Conservation (phyloP, 2,888 invertebrate genomes). For the Drosophila prolongata region DNA sequence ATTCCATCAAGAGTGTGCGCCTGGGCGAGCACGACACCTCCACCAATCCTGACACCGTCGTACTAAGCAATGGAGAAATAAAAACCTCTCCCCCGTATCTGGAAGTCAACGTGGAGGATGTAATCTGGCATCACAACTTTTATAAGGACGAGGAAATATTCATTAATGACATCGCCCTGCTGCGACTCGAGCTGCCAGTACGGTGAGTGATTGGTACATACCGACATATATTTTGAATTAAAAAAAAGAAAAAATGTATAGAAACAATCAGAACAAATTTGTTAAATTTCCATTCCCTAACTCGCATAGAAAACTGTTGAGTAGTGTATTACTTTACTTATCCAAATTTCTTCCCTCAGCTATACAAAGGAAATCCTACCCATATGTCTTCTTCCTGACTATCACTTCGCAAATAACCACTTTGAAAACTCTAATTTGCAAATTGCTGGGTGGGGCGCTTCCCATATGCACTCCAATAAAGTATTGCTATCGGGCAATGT, state of each 20-base stretch:
- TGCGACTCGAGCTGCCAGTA: slow-evolving; percentile 1
- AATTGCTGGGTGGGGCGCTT: slow-evolving; percentile 8
- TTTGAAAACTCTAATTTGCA: neutral
- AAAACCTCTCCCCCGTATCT: neutral
- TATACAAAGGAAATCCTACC: neutral
- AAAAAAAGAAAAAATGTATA: too few relatives aligned
- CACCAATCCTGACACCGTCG: neutral
- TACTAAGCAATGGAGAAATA: neutral
- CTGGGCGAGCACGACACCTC: neutral
- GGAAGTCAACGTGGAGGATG: neutral
- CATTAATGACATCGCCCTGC: slow-evolving; percentile 7
- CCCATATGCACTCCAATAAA: neutral
- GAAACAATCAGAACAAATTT: too few relatives aligned
- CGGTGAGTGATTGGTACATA: neutral
- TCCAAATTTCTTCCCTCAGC: neutral
- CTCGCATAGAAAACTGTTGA: too few relatives aligned
- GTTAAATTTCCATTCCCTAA: too few relatives aligned
- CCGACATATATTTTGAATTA: too few relatives aligned
- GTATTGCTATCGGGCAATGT: neutral
- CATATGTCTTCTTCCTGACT: neutral
- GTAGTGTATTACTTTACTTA: too few relatives aligned
- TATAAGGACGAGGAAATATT: too few relatives aligned
- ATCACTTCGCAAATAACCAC: too few relatives aligned
- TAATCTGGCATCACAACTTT: neutral
- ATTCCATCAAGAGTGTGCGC: neutral